Evolutionary conservation across 1,140 invertebrate species (phyloP).

Genomic region (Leptopilina clavipes): DNA sequence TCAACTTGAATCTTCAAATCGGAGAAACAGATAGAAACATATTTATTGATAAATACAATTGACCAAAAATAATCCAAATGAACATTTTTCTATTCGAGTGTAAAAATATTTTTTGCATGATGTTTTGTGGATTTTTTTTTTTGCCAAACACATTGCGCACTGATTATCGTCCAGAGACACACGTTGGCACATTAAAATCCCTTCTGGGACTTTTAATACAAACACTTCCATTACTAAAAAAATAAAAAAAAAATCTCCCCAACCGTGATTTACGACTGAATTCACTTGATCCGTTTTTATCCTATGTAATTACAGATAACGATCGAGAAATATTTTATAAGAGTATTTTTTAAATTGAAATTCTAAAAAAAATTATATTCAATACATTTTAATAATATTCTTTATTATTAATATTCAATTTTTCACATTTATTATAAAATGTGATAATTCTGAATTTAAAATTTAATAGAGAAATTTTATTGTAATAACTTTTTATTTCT

Average conservation of each 20-base stretch:
- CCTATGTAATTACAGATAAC: not conserved
- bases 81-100: not conserved
- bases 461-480: not conserved
- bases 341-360: not conserved
- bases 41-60: too few relatives aligned
- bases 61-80: not conserved
- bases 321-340: not conserved
- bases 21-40: too few relatives aligned
- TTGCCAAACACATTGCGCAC: not conserved
- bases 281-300: not conserved
- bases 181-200: slow-evolving; percentile 11
- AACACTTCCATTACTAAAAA: slow-evolving; percentile 19
- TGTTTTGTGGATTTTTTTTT: not conserved
- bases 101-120: not conserved
- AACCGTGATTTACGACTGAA: slow-evolving; percentile 17
- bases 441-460: too few relatives aligned
- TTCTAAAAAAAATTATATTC: not conserved
- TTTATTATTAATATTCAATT: too few relatives aligned
- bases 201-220: slow-evolving; percentile 27
- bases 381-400: too few relatives aligned
- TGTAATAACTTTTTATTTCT: not conserved
- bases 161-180: slow-evolving; percentile 30
- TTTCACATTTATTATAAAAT: too few relatives aligned
- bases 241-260: too few relatives aligned
- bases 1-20: too few relatives aligned